Evolutionary conservation across 2,113 vertebrate genomes (phyloP).

Genomic region (Sterna hirundo): DNA sequence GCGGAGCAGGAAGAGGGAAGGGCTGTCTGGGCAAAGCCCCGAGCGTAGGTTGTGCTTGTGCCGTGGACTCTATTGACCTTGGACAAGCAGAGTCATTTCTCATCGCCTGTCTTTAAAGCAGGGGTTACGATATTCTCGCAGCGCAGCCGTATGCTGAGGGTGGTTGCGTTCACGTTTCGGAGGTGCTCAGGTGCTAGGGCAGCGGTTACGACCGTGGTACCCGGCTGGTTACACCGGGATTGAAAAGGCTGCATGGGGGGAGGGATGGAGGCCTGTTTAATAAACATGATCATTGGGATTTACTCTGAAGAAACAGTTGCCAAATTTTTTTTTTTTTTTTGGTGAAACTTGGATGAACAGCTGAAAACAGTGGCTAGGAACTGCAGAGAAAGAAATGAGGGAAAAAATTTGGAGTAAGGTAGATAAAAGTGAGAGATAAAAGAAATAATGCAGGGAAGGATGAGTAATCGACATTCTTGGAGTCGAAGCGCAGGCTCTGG

Average conservation of each 20-base stretch:
- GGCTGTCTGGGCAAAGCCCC: constrained; percentile 24
- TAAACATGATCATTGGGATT: background rate
- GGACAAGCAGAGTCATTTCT: background rate
- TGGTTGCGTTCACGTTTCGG: background rate
- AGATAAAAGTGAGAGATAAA: constrained; percentile 66
- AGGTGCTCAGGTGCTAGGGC: background rate
- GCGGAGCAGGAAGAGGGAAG: constrained; percentile 33
- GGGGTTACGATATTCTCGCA: background rate
- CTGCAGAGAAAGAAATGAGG: background rate
- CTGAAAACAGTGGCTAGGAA: background rate
- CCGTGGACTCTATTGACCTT: background rate
- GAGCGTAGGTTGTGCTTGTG: background rate
- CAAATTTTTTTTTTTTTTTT: background rate
- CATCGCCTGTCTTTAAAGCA: background rate
- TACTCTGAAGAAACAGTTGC: background rate
- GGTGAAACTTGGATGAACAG: background rate
- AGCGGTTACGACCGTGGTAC: background rate
- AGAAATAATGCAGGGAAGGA: constrained; percentile 70
- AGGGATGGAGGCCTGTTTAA: background rate
- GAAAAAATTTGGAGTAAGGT: constrained; percentile 56
- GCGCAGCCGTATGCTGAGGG: background rate
- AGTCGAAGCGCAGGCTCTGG: constrained; percentile 82
- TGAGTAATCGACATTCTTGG: constrained; percentile 78
- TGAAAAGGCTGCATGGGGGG: background rate
- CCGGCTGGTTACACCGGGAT: background rate